These are phyloP conservation scores for Drosophila suzukii DNA, from an alignment of 1,140 invertebrate genomes.

Conservation along the genomic window DNA sequence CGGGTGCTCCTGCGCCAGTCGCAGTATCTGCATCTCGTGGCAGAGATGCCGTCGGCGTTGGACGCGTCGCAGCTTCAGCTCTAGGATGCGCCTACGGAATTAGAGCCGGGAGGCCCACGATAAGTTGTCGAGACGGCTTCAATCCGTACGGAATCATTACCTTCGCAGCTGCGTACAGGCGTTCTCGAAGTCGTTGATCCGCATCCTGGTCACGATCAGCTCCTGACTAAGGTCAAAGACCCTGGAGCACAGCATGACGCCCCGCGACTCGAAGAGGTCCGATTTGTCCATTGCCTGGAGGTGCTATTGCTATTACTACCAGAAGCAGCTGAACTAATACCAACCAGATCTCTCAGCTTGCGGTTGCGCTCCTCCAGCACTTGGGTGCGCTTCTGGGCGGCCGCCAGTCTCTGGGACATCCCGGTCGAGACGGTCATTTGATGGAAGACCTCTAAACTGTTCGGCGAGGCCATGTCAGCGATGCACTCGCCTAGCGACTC, in stretches of 20 bases:
- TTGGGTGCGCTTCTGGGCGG: neutral
- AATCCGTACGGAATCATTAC: neutral
- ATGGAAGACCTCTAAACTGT: neutral
- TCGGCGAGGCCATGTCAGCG: neutral
- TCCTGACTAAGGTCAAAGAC: constrained; percentile 4
- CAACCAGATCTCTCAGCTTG: neutral
- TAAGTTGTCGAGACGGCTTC: neutral
- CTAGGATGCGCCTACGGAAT: neutral
- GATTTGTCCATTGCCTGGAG: neutral
- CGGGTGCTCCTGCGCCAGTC: neutral
- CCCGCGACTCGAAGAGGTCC: neutral
- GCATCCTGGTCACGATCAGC: constrained; percentile 1
- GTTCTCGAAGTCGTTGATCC: constrained; percentile 4
- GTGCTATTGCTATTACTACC: neutral
- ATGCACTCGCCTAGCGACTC: neutral
- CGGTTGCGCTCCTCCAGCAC: neutral
- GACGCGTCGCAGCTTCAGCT: constrained; percentile 3
- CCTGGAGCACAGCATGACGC: neutral
- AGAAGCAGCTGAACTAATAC: neutral
- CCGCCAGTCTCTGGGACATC: neutral
- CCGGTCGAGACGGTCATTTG: neutral
- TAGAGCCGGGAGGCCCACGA: neutral
- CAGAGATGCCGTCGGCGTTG: neutral
- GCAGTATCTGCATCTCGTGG: neutral
- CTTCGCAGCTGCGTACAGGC: constrained; percentile 2